Conservation (phyloP, 2,888 invertebrate species). For the Stenodera caucasica region DNA sequence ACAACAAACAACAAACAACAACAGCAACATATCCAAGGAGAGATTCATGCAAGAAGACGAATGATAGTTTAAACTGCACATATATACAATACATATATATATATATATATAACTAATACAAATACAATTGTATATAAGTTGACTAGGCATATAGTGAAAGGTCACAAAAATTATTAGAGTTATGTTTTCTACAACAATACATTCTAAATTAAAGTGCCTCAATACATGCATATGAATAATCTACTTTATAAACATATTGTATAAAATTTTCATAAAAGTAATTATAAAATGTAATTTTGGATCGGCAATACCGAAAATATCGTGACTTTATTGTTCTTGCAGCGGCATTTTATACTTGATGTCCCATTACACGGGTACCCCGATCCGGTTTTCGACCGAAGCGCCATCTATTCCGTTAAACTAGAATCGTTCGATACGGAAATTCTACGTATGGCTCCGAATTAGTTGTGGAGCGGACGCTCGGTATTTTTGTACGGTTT, state of each 20-base stretch:
- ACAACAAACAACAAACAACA: too few relatives aligned
- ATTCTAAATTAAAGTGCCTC: conserved; percentile 44
- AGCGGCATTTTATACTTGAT: too few relatives aligned
- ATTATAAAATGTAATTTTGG: conserved; percentile 30
- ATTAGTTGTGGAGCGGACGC: too few relatives aligned
- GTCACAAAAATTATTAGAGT: conserved; percentile 49
- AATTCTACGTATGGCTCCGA: too few relatives aligned
- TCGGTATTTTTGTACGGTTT: too few relatives aligned
- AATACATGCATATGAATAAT: conserved; percentile 31
- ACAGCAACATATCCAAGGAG: conserved; percentile 17
- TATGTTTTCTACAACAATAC: conserved; percentile 50
- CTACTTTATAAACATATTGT: too few relatives aligned
- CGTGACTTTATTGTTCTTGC: too few relatives aligned
- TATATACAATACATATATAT: neutral
- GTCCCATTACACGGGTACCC: too few relatives aligned
- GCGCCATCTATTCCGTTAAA: too few relatives aligned
- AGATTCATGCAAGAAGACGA: conserved; percentile 51
- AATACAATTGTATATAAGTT: conserved; percentile 39
- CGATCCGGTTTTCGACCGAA: too few relatives aligned
- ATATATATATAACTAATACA: neutral
- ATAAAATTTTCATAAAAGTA: conserved; percentile 30
- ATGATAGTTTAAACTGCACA: conserved; percentile 35
- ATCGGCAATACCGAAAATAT: too few relatives aligned
- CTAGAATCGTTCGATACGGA: too few relatives aligned
- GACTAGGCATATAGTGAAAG: conserved; percentile 42